Conservation (phyloP, 2,797 vertebrate genomes). For the Lithobates pipiens region DNA sequence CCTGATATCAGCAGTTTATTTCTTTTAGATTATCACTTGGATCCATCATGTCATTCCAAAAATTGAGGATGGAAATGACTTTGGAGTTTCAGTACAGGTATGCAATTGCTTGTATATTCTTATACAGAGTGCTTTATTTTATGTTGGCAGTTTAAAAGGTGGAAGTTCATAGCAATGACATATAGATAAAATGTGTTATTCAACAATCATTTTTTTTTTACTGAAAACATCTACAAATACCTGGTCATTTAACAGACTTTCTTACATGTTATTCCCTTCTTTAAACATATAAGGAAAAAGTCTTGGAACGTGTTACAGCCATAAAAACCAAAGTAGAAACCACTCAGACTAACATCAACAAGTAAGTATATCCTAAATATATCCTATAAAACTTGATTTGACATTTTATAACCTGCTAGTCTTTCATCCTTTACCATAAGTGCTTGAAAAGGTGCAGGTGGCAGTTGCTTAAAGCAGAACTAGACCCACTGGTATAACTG, state of each 20-base stretch:
- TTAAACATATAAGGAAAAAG: slow-evolving; percentile 81
- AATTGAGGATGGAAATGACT: slow-evolving; percentile 93
- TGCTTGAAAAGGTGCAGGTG: no score
- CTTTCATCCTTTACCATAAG: no score
- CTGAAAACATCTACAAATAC: no score
- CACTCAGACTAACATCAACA: slow-evolving; percentile 87
- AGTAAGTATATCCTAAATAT: slow-evolving; percentile 72
- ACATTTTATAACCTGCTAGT: no score
- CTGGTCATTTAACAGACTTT: neutral
- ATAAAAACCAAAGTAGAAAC: slow-evolving; percentile 88
- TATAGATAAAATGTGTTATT: neutral
- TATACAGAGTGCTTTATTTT: neutral
- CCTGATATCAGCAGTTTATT: neutral
- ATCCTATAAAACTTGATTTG: neutral
- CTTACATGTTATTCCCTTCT: neutral
- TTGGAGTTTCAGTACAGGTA: slow-evolving; percentile 92
- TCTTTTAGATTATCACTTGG: slow-evolving; percentile 78
- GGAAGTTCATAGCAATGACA: neutral
- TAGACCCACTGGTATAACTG: no score
- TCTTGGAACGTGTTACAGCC: slow-evolving; percentile 85
- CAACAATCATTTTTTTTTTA: no score
- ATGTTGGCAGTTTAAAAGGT: neutral
- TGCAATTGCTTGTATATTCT: neutral
- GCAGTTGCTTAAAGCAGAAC: no score
- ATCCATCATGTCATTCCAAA: slow-evolving; percentile 89